These are phyloP conservation scores for Galeopterus variegatus DNA, from an alignment of 2,113 vertebrate genomes.

Conservation along the genomic window DNA sequence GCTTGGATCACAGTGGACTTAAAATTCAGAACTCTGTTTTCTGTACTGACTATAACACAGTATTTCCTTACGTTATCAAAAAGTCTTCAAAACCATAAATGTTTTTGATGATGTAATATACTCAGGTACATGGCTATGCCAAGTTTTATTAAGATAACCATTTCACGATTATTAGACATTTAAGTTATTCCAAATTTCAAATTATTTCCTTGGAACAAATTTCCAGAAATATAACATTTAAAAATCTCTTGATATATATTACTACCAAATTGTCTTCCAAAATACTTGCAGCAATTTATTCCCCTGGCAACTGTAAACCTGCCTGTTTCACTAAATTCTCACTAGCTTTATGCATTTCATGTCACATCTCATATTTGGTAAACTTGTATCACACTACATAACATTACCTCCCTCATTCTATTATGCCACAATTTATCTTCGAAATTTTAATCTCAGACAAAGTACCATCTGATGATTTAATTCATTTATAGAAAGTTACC, in stretches of 20 bases:
- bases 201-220: constrained; percentile 51
- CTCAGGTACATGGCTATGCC: background rate
- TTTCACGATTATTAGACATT: background rate
- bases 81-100: constrained; percentile 37
- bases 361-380: background rate
- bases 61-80: background rate
- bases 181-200: constrained; percentile 27
- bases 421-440: background rate
- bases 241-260: background rate
- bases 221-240: background rate
- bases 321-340: background rate
- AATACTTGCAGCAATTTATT: background rate
- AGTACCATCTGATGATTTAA: background rate
- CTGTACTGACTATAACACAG: background rate
- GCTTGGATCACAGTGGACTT: background rate
- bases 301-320: background rate
- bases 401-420: background rate
- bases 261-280: constrained; percentile 15
- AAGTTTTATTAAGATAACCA: constrained; percentile 31
- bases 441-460: background rate
- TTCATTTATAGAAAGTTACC: constrained; percentile 35
- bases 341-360: background rate
- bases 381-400: background rate
- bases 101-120: background rate
- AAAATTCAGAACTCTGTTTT: constrained; percentile 48